Evolutionary conservation across 2,888 invertebrate species (phyloP), one percentile per base, ranked within the genome.

Genomic region (Corbicula japonica): DNA sequence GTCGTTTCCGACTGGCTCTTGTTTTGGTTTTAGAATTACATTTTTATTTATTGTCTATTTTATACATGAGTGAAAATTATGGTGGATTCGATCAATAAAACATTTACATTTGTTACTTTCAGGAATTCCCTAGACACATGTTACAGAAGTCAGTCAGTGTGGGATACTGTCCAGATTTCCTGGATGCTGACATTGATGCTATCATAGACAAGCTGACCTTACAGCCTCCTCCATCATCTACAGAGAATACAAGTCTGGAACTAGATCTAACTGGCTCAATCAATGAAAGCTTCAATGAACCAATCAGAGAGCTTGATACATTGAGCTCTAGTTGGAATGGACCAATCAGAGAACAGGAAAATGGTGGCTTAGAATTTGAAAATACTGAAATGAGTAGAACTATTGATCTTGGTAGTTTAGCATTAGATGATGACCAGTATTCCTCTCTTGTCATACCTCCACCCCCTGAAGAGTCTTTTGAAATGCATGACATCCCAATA

Each of bases 131-230:
- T 30, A 71, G 56, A 38, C 58, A 69, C 10, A 54, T 23, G 18
- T 63, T 69, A 63, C 86, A 83, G 48, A 87, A 87, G 61, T 90
- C 90, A 34, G 87, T 88, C 35, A 90, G 90, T 80, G 87, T 85
- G 23, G 89, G 88, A 46, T 85, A 88, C 56, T 88, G 87, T 72
- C 88, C 89, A 12, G 88, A 89, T 73, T 87, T 90, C 69, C 83
- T 90, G 35, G 88, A 89, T 71, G 80, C 82, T 34, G 97, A 96
- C 89, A 94, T 98, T 85, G 97, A 97, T 91, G 96, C 96, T 87
- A 97, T 97, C 93, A 95, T 97, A 85, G 97, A 97, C 4, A 96
- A 96, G 87, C 96, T 97, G 41, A 96, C 96, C 6, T 96, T 97
- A 80, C 97, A 96, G 48, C 97, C 97, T 18, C 97, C 97, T 0